Evolutionary conservation across 2,888 invertebrate species (phyloP).

Genomic region (Leptothorax acervorum): DNA sequence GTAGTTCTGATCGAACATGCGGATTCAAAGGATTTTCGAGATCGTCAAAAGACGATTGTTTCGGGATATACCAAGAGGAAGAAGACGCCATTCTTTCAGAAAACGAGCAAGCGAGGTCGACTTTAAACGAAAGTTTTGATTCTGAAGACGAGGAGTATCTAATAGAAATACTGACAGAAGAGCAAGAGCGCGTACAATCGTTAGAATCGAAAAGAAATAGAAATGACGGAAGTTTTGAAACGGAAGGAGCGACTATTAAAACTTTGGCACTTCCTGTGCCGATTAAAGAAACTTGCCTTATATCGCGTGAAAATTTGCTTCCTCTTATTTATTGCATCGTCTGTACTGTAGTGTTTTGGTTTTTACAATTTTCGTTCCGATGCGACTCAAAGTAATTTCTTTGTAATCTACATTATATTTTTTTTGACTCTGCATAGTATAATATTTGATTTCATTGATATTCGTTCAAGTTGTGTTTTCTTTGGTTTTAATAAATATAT

Average conservation of each 20-base stretch:
- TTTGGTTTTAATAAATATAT: slow-evolving; percentile 28
- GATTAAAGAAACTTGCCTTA: neutral
- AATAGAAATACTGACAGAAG: slow-evolving; percentile 43
- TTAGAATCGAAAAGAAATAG: neutral
- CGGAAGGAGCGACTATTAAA: neutral
- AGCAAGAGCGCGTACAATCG: neutral
- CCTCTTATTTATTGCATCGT: slow-evolving; percentile 73
- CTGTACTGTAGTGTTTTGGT: slow-evolving; percentile 76
- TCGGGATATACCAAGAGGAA: neutral
- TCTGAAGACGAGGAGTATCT: slow-evolving; percentile 24
- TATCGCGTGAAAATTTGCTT: slow-evolving; percentile 69
- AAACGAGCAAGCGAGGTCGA: neutral
- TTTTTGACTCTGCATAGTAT: neutral
- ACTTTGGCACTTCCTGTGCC: neutral
- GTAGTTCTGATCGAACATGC: neutral
- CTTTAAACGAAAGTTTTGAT: neutral
- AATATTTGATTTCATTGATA: slow-evolving; percentile 12
- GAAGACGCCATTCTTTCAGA: neutral
- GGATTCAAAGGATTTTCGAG: neutral
- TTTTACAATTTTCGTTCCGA: slow-evolving; percentile 74
- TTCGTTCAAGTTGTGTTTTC: neutral
- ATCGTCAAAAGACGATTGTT: neutral
- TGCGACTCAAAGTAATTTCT: slow-evolving; percentile 65
- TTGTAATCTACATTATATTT: slow-evolving; percentile 3
- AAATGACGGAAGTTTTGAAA: neutral